Conservation (phyloP, 2,797 vertebrate genomes). For the Steatocranus sp. region DNA sequence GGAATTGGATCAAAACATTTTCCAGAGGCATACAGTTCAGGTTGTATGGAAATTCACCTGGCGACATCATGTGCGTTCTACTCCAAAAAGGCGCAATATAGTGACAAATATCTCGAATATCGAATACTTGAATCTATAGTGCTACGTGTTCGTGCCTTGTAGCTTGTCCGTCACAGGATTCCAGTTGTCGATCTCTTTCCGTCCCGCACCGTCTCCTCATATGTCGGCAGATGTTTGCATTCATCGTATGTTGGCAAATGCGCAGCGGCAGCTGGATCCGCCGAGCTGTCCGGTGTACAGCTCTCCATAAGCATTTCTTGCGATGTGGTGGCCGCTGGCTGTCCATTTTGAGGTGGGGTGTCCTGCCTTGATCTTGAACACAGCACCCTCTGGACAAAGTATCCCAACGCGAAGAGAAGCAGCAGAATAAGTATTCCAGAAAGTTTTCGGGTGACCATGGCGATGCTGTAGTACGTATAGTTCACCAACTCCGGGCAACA, state of each 20-base stretch:
- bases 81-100: not conserved
- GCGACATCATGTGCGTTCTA: not conserved
- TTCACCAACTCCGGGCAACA: constrained; percentile 76
- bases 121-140: not conserved
- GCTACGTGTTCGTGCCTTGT: not conserved
- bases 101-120: not conserved
- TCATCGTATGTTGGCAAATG: constrained; percentile 62
- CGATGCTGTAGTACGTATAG: constrained; percentile 79
- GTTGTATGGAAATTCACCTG: not conserved
- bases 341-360: constrained; percentile 12
- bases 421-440: constrained; percentile 84
- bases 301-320: constrained; percentile 59
- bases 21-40: not conserved
- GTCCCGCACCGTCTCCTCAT: constrained; percentile 58
- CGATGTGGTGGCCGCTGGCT: constrained; percentile 33
- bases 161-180: not conserved
- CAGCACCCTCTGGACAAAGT: constrained; percentile 74
- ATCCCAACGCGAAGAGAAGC: constrained; percentile 84
- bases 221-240: constrained; percentile 64
- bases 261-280: not conserved
- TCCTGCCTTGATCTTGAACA: constrained; percentile 51
- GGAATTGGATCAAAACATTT: not conserved
- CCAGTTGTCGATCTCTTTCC: not conserved
- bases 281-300: not conserved
- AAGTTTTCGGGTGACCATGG: constrained; percentile 85